These are phyloP conservation scores for Plagiodera versicolora DNA, from an alignment of 2,888 invertebrate species.

Conservation along the genomic window DNA sequence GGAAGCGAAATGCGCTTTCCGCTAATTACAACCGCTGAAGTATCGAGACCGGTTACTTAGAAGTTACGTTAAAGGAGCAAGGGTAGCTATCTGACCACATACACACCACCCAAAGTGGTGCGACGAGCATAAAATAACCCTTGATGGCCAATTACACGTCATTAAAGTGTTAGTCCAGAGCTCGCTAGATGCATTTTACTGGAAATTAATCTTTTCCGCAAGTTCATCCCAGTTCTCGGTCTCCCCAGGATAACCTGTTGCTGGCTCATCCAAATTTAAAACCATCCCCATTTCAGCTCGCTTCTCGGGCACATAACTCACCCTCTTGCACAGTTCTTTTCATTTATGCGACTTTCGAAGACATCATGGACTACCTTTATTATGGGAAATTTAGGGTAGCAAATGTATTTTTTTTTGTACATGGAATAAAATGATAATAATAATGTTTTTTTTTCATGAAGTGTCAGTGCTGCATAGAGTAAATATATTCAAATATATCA, in stretches of 20 bases:
- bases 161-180: slow-evolving; percentile 33
- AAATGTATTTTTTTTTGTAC: no score
- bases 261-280: slow-evolving; percentile 48
- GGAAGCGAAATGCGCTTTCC: slow-evolving; percentile 48
- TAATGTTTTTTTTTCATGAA: no score
- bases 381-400: no score
- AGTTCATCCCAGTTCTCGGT: slow-evolving; percentile 39
- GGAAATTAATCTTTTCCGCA: slow-evolving; percentile 45
- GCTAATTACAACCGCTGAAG: slow-evolving; percentile 52
- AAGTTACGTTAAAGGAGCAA: slow-evolving; percentile 45
- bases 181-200: slow-evolving; percentile 30
- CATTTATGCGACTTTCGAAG: not conserved
- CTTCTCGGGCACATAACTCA: not conserved
- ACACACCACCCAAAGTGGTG: slow-evolving; percentile 44
- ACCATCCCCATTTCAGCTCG: slow-evolving; percentile 24
- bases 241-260: slow-evolving; percentile 45
- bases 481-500: no score
- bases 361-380: not conserved
- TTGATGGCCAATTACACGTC: slow-evolving; percentile 50
- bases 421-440: no score
- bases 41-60: slow-evolving; percentile 51
- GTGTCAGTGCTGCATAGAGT: no score
- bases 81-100: slow-evolving; percentile 49
- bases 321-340: not conserved
- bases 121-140: slow-evolving; percentile 46